These are phyloP conservation scores for Teleogryllus occipitalis DNA, from an alignment of 1,140 invertebrate genomes.

Conservation along the genomic window DNA sequence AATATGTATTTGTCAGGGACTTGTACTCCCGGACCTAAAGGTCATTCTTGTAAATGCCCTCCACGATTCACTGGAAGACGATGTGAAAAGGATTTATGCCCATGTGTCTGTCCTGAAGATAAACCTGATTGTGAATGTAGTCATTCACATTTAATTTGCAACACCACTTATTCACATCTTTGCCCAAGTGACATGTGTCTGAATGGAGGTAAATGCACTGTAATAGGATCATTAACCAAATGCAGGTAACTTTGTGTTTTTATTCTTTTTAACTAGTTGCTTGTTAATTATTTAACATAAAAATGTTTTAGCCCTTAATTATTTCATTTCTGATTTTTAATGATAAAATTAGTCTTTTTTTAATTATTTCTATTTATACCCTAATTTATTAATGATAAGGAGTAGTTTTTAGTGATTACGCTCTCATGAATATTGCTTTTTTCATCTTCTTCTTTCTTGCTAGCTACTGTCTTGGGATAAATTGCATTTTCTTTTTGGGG, in stretches of 20 bases:
- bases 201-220: conserved; percentile 40
- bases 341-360: no score
- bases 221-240: conserved; percentile 28
- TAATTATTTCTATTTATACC: no score
- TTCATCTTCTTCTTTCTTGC: no score
- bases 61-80: conserved; percentile 35
- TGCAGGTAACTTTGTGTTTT: conserved; percentile 33
- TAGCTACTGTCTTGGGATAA: no score
- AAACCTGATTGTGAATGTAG: conserved; percentile 10
- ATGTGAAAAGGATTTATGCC: conserved; percentile 35
- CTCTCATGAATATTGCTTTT: background rate
- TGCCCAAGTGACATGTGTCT: conserved; percentile 29
- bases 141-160: background rate
- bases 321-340: no score
- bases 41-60: conserved; percentile 38
- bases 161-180: background rate
- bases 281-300: no score
- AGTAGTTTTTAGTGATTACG: background rate
- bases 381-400: no score
- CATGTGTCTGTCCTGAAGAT: background rate
- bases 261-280: background rate
- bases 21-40: conserved; percentile 32
- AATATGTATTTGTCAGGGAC: conserved; percentile 12
- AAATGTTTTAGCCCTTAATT: no score
- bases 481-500: no score